These are phyloP conservation scores for Carapus acus DNA, from an alignment of 2,797 vertebrate genomes.

Conservation along the genomic window DNA sequence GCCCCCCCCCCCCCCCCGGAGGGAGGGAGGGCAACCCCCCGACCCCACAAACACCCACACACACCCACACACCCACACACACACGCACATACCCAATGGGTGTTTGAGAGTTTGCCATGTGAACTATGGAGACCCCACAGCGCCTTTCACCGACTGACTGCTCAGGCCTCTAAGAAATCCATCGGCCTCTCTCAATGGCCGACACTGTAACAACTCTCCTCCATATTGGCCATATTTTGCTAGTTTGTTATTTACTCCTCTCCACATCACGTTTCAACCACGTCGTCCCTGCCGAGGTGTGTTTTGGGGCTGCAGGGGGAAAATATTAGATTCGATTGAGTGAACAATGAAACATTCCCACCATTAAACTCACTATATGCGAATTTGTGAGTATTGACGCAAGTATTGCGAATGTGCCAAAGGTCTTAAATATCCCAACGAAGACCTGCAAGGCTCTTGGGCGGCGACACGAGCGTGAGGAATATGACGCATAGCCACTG, in stretches of 20 bases:
- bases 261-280: constrained; percentile 18
- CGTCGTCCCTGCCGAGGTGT: not conserved
- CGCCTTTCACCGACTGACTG: constrained; percentile 77
- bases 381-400: no score
- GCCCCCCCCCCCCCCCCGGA: no score
- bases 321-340: constrained; percentile 4
- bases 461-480: not conserved
- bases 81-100: no score
- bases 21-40: constrained; percentile 60
- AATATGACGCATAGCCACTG: not conserved
- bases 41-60: no score
- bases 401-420: no score
- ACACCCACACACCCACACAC: no score
- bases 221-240: constrained; percentile 51
- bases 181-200: constrained; percentile 64
- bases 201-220: constrained; percentile 62
- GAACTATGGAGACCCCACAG: constrained; percentile 79
- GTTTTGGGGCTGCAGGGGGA: not conserved
- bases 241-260: constrained; percentile 32
- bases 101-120: constrained; percentile 76
- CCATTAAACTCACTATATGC: no score
- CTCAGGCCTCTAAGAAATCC: constrained; percentile 70
- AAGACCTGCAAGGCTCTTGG: not conserved
- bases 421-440: not conserved
- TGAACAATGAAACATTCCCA: not conserved